Percentiles rank a stretch among this genome's conserved stretches.
Conservation (phyloP, 2,888 invertebrate genomes). For the Eristalis arbustorum region DNA sequence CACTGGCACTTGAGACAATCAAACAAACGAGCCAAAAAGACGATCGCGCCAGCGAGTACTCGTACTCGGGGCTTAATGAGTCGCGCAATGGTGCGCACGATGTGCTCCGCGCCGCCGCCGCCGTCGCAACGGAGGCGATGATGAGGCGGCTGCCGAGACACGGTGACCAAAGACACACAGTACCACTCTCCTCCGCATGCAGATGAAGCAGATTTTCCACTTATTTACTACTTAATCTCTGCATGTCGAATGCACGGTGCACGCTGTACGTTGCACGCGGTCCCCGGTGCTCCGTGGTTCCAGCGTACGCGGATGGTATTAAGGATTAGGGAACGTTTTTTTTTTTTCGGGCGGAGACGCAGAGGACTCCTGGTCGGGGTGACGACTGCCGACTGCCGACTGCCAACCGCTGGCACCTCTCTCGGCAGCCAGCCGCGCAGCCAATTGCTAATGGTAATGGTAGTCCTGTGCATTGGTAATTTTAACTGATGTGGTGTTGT, state of each 20-base stretch:
- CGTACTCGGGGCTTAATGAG: conserved; percentile 54
- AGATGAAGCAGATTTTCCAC: conserved; percentile 62
- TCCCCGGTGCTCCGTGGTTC: background rate
- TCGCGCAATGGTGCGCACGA: conserved; percentile 37
- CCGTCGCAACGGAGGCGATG: background rate
- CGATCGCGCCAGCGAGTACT: background rate
- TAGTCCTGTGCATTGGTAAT: conserved; percentile 61
- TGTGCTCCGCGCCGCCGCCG: conserved; percentile 19
- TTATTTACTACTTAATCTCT: conserved; percentile 66
- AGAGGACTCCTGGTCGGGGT: background rate
- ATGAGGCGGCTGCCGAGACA: background rate
- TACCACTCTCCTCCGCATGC: conserved; percentile 37
- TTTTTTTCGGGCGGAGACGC: background rate
- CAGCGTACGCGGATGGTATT: conserved; percentile 29
- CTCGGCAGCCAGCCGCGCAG: conserved; percentile 4
- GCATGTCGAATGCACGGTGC: conserved; percentile 49
- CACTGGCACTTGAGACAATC: conserved; percentile 44
- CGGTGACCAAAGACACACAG: conserved; percentile 33
- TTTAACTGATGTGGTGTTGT: conserved; percentile 68
- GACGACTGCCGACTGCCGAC: background rate
- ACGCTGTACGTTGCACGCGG: background rate
- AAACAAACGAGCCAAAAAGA: conserved; percentile 32
- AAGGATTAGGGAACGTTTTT: conserved; percentile 42
- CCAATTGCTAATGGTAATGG: conserved; percentile 64
- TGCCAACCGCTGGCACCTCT: too few species aligned